A percentile compares a stretch with the other conserved stretches of the same genome.
These are phyloP conservation scores for Sylvicola fuscatus DNA, from an alignment of 2,888 invertebrate species.

Conservation along the genomic window DNA sequence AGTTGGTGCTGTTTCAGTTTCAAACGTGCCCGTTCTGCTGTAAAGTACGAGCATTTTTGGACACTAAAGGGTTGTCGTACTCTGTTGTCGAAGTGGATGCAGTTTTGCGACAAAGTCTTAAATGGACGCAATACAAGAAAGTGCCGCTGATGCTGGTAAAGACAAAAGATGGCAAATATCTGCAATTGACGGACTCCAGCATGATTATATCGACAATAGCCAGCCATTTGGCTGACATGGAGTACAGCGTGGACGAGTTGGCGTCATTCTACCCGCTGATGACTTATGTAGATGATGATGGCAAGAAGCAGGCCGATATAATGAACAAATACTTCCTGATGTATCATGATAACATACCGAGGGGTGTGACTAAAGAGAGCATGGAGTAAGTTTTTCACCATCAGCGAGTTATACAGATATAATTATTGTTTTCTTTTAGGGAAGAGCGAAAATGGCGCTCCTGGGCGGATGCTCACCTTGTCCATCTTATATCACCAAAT, in stretches of 20 bases:
- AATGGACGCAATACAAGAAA: slow-evolving; percentile 88
- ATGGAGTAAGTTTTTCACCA: slow-evolving; percentile 31
- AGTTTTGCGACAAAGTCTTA: slow-evolving; percentile 72
- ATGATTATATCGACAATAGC: slow-evolving; percentile 79
- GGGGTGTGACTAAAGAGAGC: slow-evolving; percentile 28
- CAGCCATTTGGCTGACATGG: slow-evolving; percentile 45
- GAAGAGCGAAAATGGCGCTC: slow-evolving; percentile 87
- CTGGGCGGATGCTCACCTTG: slow-evolving; percentile 83
- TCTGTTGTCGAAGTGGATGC: slow-evolving; percentile 96
- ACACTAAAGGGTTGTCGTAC: slow-evolving; percentile 84
- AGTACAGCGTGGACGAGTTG: slow-evolving; percentile 40
- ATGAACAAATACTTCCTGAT: slow-evolving; percentile 79
- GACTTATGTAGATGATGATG: slow-evolving; percentile 41
- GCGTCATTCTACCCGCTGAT: slow-evolving; percentile 57
- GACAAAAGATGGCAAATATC: slow-evolving; percentile 43
- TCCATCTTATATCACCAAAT: slow-evolving; percentile 90
- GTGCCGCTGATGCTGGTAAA: slow-evolving; percentile 77
- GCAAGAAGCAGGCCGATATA: slow-evolving; percentile 48
- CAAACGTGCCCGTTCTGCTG: slow-evolving; percentile 97
- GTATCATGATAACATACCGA: slow-evolving; percentile 39
- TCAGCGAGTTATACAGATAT: not conserved
- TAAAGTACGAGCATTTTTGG: slow-evolving; percentile 77
- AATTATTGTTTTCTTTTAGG: slow-evolving; percentile 29
- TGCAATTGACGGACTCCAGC: slow-evolving; percentile 84
- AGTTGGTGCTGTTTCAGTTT: slow-evolving; percentile 84